These are phyloP conservation scores for Mormoops blainvillei DNA, from an alignment of 2,113 vertebrate genomes.

Conservation along the genomic window DNA sequence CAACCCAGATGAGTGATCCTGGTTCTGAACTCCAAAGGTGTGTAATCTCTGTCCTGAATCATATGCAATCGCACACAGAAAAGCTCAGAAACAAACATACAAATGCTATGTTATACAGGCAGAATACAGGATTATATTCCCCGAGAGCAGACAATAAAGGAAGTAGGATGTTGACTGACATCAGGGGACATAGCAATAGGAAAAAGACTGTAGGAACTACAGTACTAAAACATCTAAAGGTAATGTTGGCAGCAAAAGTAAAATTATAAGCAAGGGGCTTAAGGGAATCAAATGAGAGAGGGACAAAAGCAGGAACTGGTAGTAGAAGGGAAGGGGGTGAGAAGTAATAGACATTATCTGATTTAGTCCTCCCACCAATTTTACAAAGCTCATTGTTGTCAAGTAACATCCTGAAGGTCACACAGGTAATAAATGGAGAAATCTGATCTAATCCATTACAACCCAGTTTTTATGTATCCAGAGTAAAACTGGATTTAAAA, in stretches of 20 bases:
- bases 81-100: neutral
- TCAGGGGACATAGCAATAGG: neutral
- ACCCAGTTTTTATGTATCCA: neutral
- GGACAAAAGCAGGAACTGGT: neutral
- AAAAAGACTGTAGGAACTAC: neutral
- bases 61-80: neutral
- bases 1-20: neutral
- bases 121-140: neutral
- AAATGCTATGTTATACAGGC: neutral
- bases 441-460: neutral
- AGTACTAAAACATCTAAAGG: neutral
- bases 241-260: neutral
- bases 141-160: neutral
- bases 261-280: neutral
- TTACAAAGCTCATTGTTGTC: neutral
- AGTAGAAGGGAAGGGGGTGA: neutral
- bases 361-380: neutral
- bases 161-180: neutral
- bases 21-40: neutral
- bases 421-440: neutral
- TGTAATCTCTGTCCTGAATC: neutral
- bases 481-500: conserved; percentile 19
- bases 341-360: neutral
- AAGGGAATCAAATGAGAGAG: neutral
- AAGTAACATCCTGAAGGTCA: neutral